Conservation (phyloP, 1,140 invertebrate genomes). For the Maconellicoccus hirsutus region DNA sequence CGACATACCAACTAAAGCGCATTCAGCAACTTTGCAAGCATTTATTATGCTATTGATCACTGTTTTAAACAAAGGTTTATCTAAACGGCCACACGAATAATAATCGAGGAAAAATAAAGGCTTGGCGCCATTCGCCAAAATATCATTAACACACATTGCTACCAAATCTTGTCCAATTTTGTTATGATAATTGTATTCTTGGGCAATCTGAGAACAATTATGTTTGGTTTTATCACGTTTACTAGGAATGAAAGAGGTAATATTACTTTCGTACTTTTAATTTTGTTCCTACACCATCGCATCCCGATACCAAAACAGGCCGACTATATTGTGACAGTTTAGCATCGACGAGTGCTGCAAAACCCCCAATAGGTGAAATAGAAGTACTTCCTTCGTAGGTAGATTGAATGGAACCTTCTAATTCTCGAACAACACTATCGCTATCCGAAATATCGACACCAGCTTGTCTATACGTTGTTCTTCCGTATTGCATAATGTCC, state of each 20-base stretch:
- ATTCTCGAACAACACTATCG: conserved; percentile 67
- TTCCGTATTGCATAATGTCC: conserved; percentile 36
- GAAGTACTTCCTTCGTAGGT: conserved; percentile 65
- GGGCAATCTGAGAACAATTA: conserved; percentile 53
- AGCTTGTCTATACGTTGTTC: conserved; percentile 77
- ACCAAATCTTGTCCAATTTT: conserved; percentile 91
- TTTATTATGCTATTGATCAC: conserved; percentile 77
- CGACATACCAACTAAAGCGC: conserved; percentile 73
- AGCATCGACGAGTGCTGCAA: conserved; percentile 83
- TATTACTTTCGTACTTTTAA: conserved; percentile 50
- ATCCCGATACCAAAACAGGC: conserved; percentile 82
- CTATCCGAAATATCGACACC: conserved; percentile 91
- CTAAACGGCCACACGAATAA: conserved; percentile 78
- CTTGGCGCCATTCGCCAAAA: conserved; percentile 86
- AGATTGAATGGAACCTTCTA: conserved; percentile 60
- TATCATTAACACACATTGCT: conserved; percentile 96
- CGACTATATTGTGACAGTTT: conserved; percentile 54
- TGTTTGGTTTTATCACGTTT: background rate
- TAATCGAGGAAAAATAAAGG: conserved; percentile 95
- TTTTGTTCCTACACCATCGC: conserved; percentile 96
- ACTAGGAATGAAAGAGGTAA: background rate
- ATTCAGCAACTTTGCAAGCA: conserved; percentile 74
- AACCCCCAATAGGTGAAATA: conserved; percentile 73
- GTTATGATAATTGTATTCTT: conserved; percentile 61
- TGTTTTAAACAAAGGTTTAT: conserved; percentile 57